Evolutionary conservation across 2,888 invertebrate genomes (phyloP).

Genomic region (Resseliella maxima): DNA sequence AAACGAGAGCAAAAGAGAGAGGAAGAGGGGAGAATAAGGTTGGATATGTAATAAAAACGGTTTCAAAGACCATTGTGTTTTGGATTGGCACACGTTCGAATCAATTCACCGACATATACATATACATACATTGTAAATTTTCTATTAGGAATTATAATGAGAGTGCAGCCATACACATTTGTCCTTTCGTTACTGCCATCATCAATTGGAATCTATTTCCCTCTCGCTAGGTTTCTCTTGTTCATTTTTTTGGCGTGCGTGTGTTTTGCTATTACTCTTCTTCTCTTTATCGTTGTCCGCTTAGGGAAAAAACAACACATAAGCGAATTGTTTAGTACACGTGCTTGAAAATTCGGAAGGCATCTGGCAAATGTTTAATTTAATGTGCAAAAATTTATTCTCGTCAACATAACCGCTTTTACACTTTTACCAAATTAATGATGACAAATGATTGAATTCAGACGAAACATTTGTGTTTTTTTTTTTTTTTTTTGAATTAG

Average conservation of each 20-base stretch:
- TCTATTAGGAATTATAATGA: conserved; percentile 34
- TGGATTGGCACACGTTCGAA: conserved; percentile 23
- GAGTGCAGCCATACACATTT: conserved; percentile 41
- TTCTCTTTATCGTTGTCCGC: background rate
- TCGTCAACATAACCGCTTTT: background rate
- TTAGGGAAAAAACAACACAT: background rate
- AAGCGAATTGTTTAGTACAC: background rate
- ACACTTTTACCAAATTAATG: conserved; percentile 30
- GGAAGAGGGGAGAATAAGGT: background rate
- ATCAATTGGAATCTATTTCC: background rate
- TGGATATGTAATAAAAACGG: conserved; percentile 18
- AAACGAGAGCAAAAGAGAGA: background rate
- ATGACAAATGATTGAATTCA: background rate
- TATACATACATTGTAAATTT: conserved; percentile 19
- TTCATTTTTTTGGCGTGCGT: background rate
- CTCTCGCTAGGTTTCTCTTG: background rate
- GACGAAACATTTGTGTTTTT: background rate
- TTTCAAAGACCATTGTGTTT: background rate
- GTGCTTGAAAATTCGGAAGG: background rate
- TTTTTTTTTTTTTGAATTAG: background rate
- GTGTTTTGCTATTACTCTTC: background rate
- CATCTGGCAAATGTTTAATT: conserved; percentile 46
- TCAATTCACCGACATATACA: conserved; percentile 3
- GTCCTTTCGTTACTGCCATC: background rate
- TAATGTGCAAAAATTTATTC: conserved; percentile 46